Evolutionary conservation across 2,888 invertebrate genomes (phyloP).

Genomic region (Drosophila acutilabella): DNA sequence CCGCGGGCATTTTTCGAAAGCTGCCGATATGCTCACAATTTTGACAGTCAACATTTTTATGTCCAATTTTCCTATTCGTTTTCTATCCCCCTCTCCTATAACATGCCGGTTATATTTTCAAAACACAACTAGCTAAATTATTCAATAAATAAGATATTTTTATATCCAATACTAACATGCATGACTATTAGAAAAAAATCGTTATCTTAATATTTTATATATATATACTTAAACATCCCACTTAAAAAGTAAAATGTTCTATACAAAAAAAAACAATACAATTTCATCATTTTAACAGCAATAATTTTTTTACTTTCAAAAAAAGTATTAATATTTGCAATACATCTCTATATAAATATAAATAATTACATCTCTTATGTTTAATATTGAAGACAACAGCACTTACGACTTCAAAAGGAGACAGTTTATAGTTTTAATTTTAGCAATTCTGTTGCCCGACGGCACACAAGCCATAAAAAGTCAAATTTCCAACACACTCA

Average conservation of each 20-base stretch:
- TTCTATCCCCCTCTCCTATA: not conserved
- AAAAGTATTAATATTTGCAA: slow-evolving; percentile 13
- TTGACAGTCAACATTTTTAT: slow-evolving; percentile 22
- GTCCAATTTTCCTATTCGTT: not conserved
- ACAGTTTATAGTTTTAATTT: slow-evolving; percentile 78
- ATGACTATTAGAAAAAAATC: no score
- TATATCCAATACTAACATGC: no score
- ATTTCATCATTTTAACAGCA: no score
- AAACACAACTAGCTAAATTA: no score
- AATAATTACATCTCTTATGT: slow-evolving; percentile 27
- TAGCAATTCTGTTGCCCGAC: slow-evolving; percentile 61
- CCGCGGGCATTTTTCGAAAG: slow-evolving; percentile 38
- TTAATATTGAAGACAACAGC: slow-evolving; percentile 68
- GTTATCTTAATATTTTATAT: no score
- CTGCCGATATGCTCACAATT: slow-evolving; percentile 37
- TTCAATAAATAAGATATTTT: no score
- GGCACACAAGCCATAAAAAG: slow-evolving; percentile 30
- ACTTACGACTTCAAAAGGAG: slow-evolving; percentile 52
- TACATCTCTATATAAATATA: slow-evolving; percentile 13
- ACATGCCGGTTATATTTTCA: slow-evolving; percentile 1
- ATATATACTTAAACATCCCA: no score
- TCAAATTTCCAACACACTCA: not conserved
- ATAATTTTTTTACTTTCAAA: no score
- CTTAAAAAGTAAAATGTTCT: no score
- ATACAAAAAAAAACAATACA: no score